Evolutionary conservation across 1,140 invertebrate genomes (phyloP), one percentile per base, ranked within the genome.

Genomic region (Lasioglossum baleicum): DNA sequence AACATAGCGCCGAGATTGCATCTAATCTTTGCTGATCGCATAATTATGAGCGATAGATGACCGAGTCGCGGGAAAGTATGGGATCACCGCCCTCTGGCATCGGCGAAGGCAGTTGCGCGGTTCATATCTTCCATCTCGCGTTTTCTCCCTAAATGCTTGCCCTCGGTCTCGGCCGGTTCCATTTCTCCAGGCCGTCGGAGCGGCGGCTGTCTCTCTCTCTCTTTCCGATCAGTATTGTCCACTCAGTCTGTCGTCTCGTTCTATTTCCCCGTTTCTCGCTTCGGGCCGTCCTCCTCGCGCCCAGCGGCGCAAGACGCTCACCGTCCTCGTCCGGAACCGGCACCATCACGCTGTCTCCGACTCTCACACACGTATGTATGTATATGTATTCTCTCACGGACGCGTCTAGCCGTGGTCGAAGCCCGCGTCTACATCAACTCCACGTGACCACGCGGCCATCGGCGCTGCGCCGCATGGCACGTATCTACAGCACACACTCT

Each of bases 371-470:
- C 75, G 77, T 63, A 44, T 7, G 10, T 66, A 76, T 72, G 77
- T 63, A 44, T 7, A 44, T 66, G 26, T 65, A 10, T 70, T 64
- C 66, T 35, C 56, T 13, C 53, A 31, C 61, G 51, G 15, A 20
- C 68, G 63, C 42, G 68, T 60, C 67, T 80, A 10, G 44, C 35
- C 71, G 26, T 31, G 63, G 35, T 31, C 67, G 44, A 83, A 56
- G 20, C n/a, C 7, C 56, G 31, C 83, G 73, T 53, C 60, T 85
- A 78, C 78, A 67, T 85, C n/a, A 71, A 17, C 48, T 78, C 77
- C 88, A 85, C 85, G 88, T 90, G 86, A 90, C 83, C 83, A 68
- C 63, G 81, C 88, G 85, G 90, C 89, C 90, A 90, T 91, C 85
- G 86, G 65, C 85, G 86, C 68, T 75, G 76, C 67, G 67, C 83